Base-by-base conservation (phyloP, 1,140 invertebrate species). In the Cydia splendana region DNA sequence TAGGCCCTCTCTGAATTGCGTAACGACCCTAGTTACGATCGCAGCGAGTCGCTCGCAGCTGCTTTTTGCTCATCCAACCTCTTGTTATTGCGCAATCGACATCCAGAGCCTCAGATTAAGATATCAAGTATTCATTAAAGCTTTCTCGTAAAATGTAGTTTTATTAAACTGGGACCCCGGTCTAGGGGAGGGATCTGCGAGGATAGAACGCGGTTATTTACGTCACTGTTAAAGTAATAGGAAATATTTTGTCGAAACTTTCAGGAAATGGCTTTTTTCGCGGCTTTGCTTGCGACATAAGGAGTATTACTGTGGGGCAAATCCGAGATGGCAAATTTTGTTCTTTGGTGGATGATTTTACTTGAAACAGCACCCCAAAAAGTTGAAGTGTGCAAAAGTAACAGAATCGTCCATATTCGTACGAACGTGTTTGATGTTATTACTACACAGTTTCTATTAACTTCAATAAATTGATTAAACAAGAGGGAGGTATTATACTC, bases 11-110 rank as follows among this genome's bases (percentile, higher is more conserved):
- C 88, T 85, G 87, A 93, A 90, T 90, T 93, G 90, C 86, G 88
- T 91, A 93, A 93, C 87, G 89, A 82, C 84, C 90, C 85, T 88
- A 88, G 89, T 93, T 93, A 93, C 91, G 90, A 90, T 86, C 89
- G 85, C 82, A 87, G 84, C 87, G 84, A 88, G 85, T 83, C 83
- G 85, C 86, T 69, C 85, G 79, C 91, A 93, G 87, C 88, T 93
- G 91, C 85, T 90, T 91, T 90, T 90, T 91, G 89, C 88, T 88
- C 90, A 88, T 91, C 87, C 80, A 86, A 89, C 87, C 87, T 91
- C 87, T 87, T 87, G 87, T 91, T 92, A 92, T 91, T 90, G 87
- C 87, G 86, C 82, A 83, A 89, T 93, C 86, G 85, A 91, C 91
- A 87, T 91, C 84, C 82, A 81, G 89, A 85, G 85, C 84, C 81